Conservation (phyloP, 2,113 vertebrate species). For the Ammodytes marinus region DNA sequence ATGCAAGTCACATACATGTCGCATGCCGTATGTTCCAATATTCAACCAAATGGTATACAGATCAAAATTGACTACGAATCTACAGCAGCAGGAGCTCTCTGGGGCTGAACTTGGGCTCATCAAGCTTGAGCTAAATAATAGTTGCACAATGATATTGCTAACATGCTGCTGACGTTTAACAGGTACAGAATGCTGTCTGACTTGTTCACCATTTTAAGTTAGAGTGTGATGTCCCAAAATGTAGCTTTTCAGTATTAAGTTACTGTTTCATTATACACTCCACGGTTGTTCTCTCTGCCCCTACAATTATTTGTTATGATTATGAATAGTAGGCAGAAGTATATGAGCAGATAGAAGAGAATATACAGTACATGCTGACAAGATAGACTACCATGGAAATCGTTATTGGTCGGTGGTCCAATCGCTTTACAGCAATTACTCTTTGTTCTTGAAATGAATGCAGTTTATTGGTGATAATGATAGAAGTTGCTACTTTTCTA, state of each 20-base stretch:
- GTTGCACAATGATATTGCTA: background rate
- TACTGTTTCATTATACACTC: background rate
- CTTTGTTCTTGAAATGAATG: background rate
- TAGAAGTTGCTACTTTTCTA: conserved; percentile 9
- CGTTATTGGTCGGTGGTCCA: background rate
- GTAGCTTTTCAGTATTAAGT: background rate
- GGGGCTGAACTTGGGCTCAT: no score
- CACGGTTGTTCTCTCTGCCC: background rate
- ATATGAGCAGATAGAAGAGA: background rate
- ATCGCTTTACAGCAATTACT: background rate
- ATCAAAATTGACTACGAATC: no score
- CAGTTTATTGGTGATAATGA: conserved; percentile 4
- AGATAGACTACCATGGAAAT: background rate
- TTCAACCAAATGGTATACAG: background rate
- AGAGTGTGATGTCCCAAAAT: background rate
- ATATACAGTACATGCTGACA: background rate
- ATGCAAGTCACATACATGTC: background rate
- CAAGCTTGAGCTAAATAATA: background rate
- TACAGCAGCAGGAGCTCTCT: no score
- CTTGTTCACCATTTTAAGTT: background rate
- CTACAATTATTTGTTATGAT: background rate
- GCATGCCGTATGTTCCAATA: background rate
- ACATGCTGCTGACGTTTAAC: background rate
- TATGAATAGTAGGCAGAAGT: background rate
- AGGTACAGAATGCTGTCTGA: background rate